Percentiles rank a stretch among this genome's conserved stretches.
These are phyloP conservation scores for Nomada goodeniana DNA, from an alignment of 2,888 invertebrate species.

Conservation along the genomic window DNA sequence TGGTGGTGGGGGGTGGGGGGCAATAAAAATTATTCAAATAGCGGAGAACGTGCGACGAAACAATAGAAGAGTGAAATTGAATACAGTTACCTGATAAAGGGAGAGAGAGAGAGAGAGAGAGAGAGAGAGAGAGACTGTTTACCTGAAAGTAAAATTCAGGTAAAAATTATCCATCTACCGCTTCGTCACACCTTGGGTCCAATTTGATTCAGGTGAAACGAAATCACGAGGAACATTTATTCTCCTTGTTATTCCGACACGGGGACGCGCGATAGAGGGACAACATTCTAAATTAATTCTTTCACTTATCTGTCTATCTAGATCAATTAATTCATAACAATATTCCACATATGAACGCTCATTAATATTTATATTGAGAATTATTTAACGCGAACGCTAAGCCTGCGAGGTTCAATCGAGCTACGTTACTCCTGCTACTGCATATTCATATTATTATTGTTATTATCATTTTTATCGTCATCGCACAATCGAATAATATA, in stretches of 20 bases:
- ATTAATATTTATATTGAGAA: not conserved
- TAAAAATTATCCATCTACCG: not conserved
- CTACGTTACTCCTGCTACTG: not conserved
- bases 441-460: too few relatives aligned
- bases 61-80: too few relatives aligned
- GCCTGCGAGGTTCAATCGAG: not conserved
- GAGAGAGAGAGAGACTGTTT: too few relatives aligned
- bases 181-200: not conserved
- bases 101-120: too few relatives aligned
- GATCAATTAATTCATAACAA: slow-evolving; percentile 15
- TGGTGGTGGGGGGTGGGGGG: too few relatives aligned
- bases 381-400: not conserved
- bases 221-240: not conserved
- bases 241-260: too few relatives aligned
- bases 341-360: not conserved
- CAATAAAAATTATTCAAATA: too few relatives aligned
- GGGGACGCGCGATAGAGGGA: not conserved
- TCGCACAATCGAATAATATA: too few relatives aligned
- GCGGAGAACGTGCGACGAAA: too few relatives aligned
- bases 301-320: not conserved
- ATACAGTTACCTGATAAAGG: too few relatives aligned
- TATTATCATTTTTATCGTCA: too few relatives aligned
- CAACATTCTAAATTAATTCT: not conserved
- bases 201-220: too few relatives aligned
- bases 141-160: not conserved